A percentile compares a stretch with the other conserved stretches of the same genome.
Evolutionary conservation across 2,797 vertebrate genomes (phyloP).

Genomic region (Monodelphis domestica): DNA sequence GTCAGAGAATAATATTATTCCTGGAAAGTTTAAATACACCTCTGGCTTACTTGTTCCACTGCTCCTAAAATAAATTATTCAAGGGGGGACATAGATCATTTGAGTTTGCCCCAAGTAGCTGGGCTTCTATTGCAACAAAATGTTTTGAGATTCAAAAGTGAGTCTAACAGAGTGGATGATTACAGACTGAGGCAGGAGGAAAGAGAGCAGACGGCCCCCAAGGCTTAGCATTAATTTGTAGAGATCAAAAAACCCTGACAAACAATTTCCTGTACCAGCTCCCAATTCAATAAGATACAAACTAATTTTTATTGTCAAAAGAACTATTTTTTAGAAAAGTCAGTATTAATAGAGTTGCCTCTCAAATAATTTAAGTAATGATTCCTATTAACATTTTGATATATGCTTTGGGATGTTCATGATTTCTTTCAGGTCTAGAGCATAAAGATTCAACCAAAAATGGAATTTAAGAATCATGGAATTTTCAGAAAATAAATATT

Average conservation of each 20-base stretch:
- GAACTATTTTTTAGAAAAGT: neutral
- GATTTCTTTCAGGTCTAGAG: conserved; percentile 12
- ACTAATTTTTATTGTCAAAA: conserved; percentile 46
- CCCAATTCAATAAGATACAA: conserved; percentile 12
- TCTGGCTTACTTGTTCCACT: conserved; percentile 10
- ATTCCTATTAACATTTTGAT: conserved; percentile 16
- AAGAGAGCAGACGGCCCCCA: neutral
- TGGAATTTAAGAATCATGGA: conserved; percentile 42
- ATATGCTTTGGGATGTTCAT: conserved; percentile 3
- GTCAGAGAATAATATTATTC: conserved; percentile 45
- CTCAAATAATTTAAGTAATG: conserved; percentile 46
- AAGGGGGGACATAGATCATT: conserved; percentile 38
- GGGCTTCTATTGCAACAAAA: conserved; percentile 54
- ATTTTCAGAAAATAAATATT: conserved; percentile 26
- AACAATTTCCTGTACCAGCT: conserved; percentile 29
- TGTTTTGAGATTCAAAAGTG: conserved; percentile 37
- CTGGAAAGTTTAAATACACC: conserved; percentile 34
- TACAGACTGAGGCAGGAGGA: conserved; percentile 47
- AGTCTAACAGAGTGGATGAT: conserved; percentile 45
- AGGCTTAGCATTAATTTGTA: conserved; percentile 6
- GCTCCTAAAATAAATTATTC: conserved; percentile 58
- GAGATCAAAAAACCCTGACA: conserved; percentile 24
- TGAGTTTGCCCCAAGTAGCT: conserved; percentile 59
- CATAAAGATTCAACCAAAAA: conserved; percentile 41
- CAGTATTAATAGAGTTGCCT: neutral